Evolutionary conservation across 2,113 vertebrate species (phyloP), one percentile per base, ranked within the genome.

Genomic region (Sinosuthora webbiana): DNA sequence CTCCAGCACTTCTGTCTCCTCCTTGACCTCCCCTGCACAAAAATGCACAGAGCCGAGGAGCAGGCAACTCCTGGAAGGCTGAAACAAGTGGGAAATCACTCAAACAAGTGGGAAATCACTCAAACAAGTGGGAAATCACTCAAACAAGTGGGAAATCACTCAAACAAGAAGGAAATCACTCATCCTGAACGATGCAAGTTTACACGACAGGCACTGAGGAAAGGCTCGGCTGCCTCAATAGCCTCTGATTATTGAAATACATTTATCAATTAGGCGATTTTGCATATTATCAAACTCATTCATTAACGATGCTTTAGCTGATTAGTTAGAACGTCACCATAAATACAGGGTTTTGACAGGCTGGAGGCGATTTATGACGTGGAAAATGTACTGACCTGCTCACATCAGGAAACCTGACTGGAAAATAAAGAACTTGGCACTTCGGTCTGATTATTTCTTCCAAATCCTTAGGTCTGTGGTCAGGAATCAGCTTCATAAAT

Each of bases 401-500:
- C 96, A 99, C 97, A 83, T 99, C 98, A 63, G 98, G 98, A 97
- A 99, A 98, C 64, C 93, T 98, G 94, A 99, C 95, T 31, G 99
- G 99, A 98, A 99, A 99, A 97, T 98, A 98, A 95, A 99, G 97
- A 88, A 99, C 99, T 93, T 97, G 93, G 97, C 99, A 99, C 95
- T 99, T 99, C 2, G 98, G 98, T 78, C 99, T 97, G 97, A 99
- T 99, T 95, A 98, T 94, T 90, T 89, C 94, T 90, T 99, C 98
- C 97, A 99, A 93, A 96, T 98, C 97, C 96, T 95, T 98, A 83
- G 99, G 99, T 85, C 99, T 98, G 92, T 99, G 98, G 98, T 99
- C 99, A 55, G 99, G 99, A 95, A 99, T 99, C 97, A 98, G 97
- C 97, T 99, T 99, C 98, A 99, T 97, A 96, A 99, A 99, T 94